Evolutionary conservation across 1,140 invertebrate species (phyloP).

Genomic region (Wasmannia auropunctata): DNA sequence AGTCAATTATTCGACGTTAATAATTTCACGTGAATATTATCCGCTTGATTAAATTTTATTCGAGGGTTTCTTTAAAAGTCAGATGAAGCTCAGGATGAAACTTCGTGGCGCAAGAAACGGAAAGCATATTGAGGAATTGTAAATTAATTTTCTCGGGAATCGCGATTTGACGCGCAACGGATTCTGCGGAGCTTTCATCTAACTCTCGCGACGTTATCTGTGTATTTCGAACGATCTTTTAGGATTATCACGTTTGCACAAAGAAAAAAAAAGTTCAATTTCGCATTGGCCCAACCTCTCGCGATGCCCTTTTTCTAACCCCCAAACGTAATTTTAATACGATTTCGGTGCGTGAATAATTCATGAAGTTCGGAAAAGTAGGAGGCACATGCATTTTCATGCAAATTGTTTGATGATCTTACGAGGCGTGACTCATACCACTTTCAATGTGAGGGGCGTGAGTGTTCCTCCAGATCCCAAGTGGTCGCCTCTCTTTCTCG

Average conservation of each 20-base stretch:
- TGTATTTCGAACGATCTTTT: background rate
- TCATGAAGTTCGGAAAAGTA: conserved; percentile 57
- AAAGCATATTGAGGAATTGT: background rate
- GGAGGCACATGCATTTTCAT: conserved; percentile 62
- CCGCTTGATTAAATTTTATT: conserved; percentile 41
- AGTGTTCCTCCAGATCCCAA: conserved; percentile 37
- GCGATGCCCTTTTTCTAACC: conserved; percentile 33
- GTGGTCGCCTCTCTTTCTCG: conserved; percentile 4
- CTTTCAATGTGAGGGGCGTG: conserved; percentile 48
- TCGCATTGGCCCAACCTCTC: background rate
- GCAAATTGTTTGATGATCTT: conserved; percentile 69
- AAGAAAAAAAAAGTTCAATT: conserved; percentile 13
- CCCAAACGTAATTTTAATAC: conserved; percentile 61
- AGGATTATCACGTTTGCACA: background rate
- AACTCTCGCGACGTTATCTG: background rate
- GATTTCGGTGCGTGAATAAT: conserved; percentile 66
- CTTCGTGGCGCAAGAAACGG: background rate
- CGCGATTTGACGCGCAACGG: background rate
- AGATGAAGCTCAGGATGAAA: conserved; percentile 28
- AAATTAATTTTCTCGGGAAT: conserved; percentile 29
- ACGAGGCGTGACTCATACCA: conserved; percentile 41
- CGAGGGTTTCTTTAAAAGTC: conserved; percentile 47
- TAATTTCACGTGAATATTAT: conserved; percentile 52
- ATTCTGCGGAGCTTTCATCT: background rate
- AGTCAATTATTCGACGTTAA: conserved; percentile 57